Evolutionary conservation across 2,888 invertebrate species (phyloP).

Genomic region (Microctonus brassicae): DNA sequence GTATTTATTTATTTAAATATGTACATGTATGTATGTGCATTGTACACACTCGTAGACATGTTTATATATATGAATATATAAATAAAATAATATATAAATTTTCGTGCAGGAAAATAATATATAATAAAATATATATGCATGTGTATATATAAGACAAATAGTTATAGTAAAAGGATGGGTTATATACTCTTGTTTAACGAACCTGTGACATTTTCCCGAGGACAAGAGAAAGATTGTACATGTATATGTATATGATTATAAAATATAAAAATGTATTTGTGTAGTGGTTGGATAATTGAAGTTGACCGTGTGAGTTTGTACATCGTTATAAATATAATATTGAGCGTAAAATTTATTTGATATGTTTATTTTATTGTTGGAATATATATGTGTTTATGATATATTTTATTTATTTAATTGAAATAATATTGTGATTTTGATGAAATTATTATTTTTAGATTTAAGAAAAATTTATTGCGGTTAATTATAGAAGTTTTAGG

Average conservation of each 20-base stretch:
- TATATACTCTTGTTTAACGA: slow-evolving; percentile 35
- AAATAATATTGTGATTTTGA: too few species aligned
- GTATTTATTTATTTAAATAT: background rate
- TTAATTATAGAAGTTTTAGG: background rate
- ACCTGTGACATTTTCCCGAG: slow-evolving; percentile 35
- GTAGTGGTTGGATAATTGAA: slow-evolving; percentile 20
- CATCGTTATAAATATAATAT: too few species aligned
- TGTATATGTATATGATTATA: too few species aligned
- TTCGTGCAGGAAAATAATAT: background rate
- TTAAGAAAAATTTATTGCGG: too few species aligned
- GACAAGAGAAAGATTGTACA: slow-evolving; percentile 20
- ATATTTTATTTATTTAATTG: too few species aligned
- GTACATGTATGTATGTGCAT: background rate
- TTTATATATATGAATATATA: too few species aligned
- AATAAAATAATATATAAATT: background rate
- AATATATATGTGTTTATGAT: too few species aligned
- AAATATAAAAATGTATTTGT: too few species aligned
- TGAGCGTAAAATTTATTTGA: too few species aligned
- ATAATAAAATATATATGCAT: too few species aligned
- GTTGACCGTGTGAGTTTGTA: slow-evolving; percentile 20
- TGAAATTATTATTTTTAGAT: too few species aligned
- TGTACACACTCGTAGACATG: background rate
- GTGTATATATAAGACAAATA: background rate
- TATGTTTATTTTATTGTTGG: too few species aligned
- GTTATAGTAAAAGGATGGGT: slow-evolving; percentile 58